Percentiles rank a stretch among this genome's conserved stretches.
These are phyloP conservation scores for Neomicropteryx cornuta DNA, from an alignment of 1,140 invertebrate genomes.

Conservation along the genomic window DNA sequence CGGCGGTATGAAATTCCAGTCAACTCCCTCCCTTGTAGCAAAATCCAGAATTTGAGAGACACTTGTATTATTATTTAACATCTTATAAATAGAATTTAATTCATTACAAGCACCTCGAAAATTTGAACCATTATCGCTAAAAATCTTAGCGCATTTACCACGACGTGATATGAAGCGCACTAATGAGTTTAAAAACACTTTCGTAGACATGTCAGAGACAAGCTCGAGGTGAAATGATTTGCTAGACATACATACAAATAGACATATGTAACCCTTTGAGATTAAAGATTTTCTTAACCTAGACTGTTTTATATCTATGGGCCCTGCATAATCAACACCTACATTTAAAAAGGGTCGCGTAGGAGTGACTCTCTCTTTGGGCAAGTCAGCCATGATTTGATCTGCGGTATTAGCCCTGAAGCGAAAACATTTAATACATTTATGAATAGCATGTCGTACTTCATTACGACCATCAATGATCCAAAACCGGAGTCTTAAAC, in stretches of 20 bases:
- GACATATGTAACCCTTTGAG: slow-evolving; percentile 11
- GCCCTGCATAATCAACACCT: slow-evolving; percentile 19
- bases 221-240: slow-evolving; percentile 21
- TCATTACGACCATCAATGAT: slow-evolving; percentile 12
- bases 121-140: slow-evolving; percentile 21
- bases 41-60: background rate
- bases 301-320: slow-evolving; percentile 11
- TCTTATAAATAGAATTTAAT: slow-evolving; percentile 1
- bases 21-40: slow-evolving; percentile 12
- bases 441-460: slow-evolving; percentile 8
- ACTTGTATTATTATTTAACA: slow-evolving; percentile 3
- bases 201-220: slow-evolving; percentile 9
- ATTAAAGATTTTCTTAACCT: slow-evolving; percentile 5
- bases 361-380: slow-evolving; percentile 9
- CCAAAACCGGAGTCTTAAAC: slow-evolving; percentile 17
- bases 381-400: slow-evolving; percentile 15
- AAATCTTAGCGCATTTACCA: slow-evolving; percentile 16
- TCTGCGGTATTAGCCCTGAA: slow-evolving; percentile 6
- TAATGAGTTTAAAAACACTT: slow-evolving; percentile 21
- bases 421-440: slow-evolving; percentile 15
- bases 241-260: slow-evolving; percentile 14
- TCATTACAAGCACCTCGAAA: slow-evolving; percentile 15
- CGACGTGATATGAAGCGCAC: slow-evolving; percentile 23
- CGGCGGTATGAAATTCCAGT: slow-evolving; percentile 18
- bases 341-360: slow-evolving; percentile 11